Evolutionary conservation across 2,113 vertebrate species (phyloP).

Genomic region (Macquaria australasica): DNA sequence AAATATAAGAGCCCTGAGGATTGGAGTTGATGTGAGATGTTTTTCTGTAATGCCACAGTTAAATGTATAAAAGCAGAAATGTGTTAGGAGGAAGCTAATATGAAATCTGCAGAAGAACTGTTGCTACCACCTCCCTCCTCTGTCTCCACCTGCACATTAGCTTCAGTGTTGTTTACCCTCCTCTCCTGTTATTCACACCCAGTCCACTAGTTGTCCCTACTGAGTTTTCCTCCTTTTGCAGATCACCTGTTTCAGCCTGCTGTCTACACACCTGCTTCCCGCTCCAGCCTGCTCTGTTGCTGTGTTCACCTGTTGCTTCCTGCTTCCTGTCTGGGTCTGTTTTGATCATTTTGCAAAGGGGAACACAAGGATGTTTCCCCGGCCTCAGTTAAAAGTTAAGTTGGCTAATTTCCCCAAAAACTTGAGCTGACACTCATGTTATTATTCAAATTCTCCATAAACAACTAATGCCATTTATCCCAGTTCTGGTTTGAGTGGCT

Average conservation of each 20-base stretch:
- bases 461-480: constrained; percentile 38
- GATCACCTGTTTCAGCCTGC: not conserved
- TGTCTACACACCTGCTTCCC: not conserved
- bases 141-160: not conserved
- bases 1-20: not conserved
- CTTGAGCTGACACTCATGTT: no score
- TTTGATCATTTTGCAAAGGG: not conserved
- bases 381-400: not conserved
- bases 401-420: not conserved
- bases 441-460: not conserved
- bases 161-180: not conserved
- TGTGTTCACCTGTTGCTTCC: not conserved
- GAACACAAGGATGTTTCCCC: not conserved
- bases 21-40: no score
- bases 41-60: not conserved
- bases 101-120: no score
- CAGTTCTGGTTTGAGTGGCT: constrained; percentile 58
- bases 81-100: no score
- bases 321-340: not conserved
- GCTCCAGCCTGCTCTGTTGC: not conserved
- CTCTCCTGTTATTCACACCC: constrained; percentile 4
- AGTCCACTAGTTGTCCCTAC: constrained; percentile 22
- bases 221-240: not conserved
- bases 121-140: no score
- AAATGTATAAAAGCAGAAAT: no score